Conservation (phyloP, 1,140 invertebrate genomes). For the Argopecten irradians region DNA sequence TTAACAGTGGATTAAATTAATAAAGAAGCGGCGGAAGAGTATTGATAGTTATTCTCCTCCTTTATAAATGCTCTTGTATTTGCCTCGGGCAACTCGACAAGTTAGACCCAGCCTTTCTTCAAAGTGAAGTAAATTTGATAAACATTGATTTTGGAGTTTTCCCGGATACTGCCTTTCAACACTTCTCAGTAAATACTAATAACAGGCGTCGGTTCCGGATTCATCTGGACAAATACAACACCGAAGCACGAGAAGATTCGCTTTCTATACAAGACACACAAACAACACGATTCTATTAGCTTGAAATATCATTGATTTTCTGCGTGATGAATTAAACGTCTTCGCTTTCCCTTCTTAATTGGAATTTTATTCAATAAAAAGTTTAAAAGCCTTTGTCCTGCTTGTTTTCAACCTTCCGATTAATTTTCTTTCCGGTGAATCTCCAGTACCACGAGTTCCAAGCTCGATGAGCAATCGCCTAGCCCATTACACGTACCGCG, state of each 20-base stretch:
- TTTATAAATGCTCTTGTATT: neutral
- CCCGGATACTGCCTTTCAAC: constrained; percentile 47
- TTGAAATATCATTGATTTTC: constrained; percentile 53
- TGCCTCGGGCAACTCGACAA: constrained; percentile 8
- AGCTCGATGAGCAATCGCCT: constrained; percentile 42
- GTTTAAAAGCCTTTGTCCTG: constrained; percentile 50
- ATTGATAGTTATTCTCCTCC: neutral
- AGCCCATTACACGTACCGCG: constrained; percentile 36
- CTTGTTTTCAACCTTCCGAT: constrained; percentile 52
- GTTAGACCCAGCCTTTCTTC: neutral
- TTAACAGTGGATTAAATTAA: constrained; percentile 12
- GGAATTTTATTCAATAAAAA: constrained; percentile 67
- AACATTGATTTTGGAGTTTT: constrained; percentile 42
- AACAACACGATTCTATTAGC: constrained; percentile 56
- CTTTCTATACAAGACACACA: constrained; percentile 42
- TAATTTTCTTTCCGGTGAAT: constrained; percentile 47
- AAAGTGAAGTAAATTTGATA: constrained; percentile 47
- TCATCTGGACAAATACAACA: constrained; percentile 50
- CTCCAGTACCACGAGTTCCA: constrained; percentile 24
- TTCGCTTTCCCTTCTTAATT: constrained; percentile 57
- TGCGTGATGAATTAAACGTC: constrained; percentile 63
- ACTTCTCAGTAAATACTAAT: constrained; percentile 45
- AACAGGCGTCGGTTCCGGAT: constrained; percentile 40
- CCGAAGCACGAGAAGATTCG: constrained; percentile 47
- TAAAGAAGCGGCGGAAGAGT: neutral